A percentile compares a stretch with the other conserved stretches of the same genome.
Evolutionary conservation across 2,797 vertebrate genomes (phyloP).

Genomic region (Pseudochaenichthys georgianus): DNA sequence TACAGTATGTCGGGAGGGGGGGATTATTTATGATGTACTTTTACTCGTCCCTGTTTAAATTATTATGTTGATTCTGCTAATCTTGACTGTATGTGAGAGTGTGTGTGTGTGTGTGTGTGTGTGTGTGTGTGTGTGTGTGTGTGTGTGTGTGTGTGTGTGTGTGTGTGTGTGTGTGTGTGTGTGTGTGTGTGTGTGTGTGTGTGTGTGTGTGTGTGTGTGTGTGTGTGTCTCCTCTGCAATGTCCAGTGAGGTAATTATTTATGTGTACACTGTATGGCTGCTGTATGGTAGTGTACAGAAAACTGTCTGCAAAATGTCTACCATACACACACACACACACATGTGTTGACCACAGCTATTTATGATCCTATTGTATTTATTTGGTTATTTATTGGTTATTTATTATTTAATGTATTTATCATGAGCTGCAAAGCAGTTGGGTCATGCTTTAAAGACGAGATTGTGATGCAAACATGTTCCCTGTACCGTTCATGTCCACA

Average conservation of each 20-base stretch:
- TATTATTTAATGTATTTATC: conserved; percentile 69
- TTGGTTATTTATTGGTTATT: conserved; percentile 75
- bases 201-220: conserved; percentile 23
- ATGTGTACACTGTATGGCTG: conserved; percentile 37
- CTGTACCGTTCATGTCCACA: conserved; percentile 33
- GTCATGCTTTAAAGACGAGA: conserved; percentile 53
- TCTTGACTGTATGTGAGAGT: conserved; percentile 31
- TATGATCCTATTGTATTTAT: conserved; percentile 70
- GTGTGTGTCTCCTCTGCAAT: conserved; percentile 44
- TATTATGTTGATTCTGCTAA: conserved; percentile 61
- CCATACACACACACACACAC: conserved; percentile 58
- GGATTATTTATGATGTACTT: conserved; percentile 60
- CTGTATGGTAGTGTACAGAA: conserved; percentile 55
- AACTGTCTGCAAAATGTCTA: conserved; percentile 76
- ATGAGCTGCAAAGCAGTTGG: conserved; percentile 45
- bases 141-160: conserved; percentile 23
- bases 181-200: conserved; percentile 23
- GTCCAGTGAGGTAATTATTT: conserved; percentile 52
- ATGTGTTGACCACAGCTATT: conserved; percentile 65
- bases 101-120: conserved; percentile 23
- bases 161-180: conserved; percentile 23
- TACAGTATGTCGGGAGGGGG: conserved; percentile 17
- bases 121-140: conserved; percentile 23
- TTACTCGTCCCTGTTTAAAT: conserved; percentile 59
- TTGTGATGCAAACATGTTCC: conserved; percentile 53